phyloP scores from a whole-genome alignment of 2,113 vertebrate species.

The Brienomyrus brachyistius region DNA sequence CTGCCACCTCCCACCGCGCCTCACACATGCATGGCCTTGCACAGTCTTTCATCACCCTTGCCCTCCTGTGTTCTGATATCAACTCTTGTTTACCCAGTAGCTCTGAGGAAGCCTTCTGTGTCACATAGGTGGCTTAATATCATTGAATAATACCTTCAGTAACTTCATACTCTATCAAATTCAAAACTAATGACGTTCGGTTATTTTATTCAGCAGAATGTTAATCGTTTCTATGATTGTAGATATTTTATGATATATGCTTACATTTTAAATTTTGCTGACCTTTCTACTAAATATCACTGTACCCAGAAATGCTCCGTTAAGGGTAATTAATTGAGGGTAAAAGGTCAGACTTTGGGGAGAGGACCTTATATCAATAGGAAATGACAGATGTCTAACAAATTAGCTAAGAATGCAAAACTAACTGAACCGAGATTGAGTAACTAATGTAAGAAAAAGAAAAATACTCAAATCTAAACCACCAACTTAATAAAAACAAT shows the following conservation, averaged over 20 bases:
- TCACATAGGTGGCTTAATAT: neutral
- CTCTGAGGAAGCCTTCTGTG: neutral
- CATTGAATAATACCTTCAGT: neutral
- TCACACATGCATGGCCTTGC: neutral
- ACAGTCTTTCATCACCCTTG: conserved; percentile 16
- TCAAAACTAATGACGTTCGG: neutral
- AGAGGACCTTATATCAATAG: neutral
- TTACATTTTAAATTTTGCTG: neutral
- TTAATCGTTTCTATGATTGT: neutral
- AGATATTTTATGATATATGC: neutral
- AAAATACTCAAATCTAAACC: neutral
- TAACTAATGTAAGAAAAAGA: too few relatives aligned
- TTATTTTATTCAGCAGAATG: neutral
- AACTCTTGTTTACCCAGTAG: neutral
- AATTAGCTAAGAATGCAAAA: neutral
- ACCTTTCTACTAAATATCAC: neutral
- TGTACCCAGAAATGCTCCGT: neutral
- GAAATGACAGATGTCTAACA: neutral
- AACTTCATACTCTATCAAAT: neutral
- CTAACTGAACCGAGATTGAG: neutral
- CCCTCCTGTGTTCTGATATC: neutral
- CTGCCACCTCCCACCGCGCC: neutral
- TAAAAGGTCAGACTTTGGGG: neutral
- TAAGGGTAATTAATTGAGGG: neutral
- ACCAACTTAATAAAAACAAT: neutral